Percentiles rank a stretch among this genome's conserved stretches.
Evolutionary conservation across 2,797 vertebrate species (phyloP).

Genomic region (Intellagama lesueurii): DNA sequence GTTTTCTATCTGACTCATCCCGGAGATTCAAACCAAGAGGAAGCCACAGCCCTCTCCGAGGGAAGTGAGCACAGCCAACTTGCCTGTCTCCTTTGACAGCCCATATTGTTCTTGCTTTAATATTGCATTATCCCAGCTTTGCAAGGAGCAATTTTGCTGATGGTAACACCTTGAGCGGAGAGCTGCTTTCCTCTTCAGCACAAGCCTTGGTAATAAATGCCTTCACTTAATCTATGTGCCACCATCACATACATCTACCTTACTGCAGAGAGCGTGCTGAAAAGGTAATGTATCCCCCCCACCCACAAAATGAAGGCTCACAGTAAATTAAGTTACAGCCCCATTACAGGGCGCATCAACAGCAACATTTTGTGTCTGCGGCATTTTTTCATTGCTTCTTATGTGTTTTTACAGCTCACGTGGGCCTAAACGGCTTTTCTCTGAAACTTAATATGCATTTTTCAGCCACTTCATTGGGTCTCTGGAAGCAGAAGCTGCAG

Average conservation of each 20-base stretch:
- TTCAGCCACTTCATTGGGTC: neutral
- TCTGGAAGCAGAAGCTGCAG: neutral
- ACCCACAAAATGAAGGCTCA: conserved; percentile 13
- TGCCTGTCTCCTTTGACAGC: conserved; percentile 24
- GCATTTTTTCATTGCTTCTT: conserved; percentile 51
- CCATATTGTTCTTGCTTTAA: conserved; percentile 37
- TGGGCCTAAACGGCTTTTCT: conserved; percentile 29
- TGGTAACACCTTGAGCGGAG: conserved; percentile 14
- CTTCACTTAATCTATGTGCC: conserved; percentile 37
- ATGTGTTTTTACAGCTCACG: conserved; percentile 17
- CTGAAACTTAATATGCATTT: neutral
- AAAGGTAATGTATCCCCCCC: conserved; percentile 21
- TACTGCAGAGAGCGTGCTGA: conserved; percentile 16
- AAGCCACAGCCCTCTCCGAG: neutral
- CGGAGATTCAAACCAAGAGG: neutral
- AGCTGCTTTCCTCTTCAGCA: conserved; percentile 35
- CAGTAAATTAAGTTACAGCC: conserved; percentile 41
- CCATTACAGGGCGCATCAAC: conserved; percentile 35
- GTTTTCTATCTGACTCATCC: neutral
- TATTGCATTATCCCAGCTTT: conserved; percentile 52
- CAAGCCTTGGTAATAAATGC: conserved; percentile 51
- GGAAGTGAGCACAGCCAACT: neutral
- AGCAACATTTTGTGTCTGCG: conserved; percentile 2
- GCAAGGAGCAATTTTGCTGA: conserved; percentile 37
- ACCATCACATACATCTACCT: neutral